A percentile compares a stretch with the other conserved stretches of the same genome.
phyloP scores from a whole-genome alignment of 2,113 vertebrate genomes.

The Parus major region DNA sequence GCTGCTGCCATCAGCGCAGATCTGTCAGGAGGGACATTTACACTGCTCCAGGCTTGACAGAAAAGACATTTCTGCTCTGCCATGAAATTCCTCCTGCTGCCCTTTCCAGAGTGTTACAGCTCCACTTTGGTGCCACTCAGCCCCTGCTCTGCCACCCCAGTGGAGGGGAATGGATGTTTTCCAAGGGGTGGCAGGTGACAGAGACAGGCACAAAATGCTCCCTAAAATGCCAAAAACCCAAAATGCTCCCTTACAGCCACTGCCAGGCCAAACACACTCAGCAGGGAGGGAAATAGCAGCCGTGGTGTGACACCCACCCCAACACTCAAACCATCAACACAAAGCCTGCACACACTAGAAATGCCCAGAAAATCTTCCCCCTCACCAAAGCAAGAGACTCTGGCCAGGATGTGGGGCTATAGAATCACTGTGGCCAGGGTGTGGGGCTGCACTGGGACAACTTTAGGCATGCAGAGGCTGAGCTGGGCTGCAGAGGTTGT shows the following conservation, averaged over 20 bases:
- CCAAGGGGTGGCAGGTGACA: background rate
- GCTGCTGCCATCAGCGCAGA: slow-evolving; percentile 20
- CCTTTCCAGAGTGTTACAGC: background rate
- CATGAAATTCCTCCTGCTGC: background rate
- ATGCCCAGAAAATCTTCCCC: too few species aligned
- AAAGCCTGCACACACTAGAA: accelerated
- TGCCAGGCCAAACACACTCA: background rate
- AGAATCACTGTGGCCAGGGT: background rate
- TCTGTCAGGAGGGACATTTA: slow-evolving; percentile 32
- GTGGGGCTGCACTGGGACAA: background rate
- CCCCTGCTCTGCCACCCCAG: background rate
- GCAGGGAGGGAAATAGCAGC: background rate
- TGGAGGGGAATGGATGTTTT: background rate
- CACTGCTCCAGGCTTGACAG: slow-evolving; percentile 15
- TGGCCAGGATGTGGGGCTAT: background rate
- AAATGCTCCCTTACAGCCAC: background rate
- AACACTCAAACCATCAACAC: accelerated
- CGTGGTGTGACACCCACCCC: accelerated
- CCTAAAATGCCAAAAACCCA: background rate
- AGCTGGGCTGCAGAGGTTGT: background rate
- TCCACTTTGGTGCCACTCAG: background rate
- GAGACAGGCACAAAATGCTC: background rate
- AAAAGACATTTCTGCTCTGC: slow-evolving; percentile 38
- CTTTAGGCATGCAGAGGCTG: accelerated
- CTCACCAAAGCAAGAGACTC: background rate